Evolutionary conservation across 2,888 invertebrate genomes (phyloP).

Genomic region (Pyrrhosoma nymphula): DNA sequence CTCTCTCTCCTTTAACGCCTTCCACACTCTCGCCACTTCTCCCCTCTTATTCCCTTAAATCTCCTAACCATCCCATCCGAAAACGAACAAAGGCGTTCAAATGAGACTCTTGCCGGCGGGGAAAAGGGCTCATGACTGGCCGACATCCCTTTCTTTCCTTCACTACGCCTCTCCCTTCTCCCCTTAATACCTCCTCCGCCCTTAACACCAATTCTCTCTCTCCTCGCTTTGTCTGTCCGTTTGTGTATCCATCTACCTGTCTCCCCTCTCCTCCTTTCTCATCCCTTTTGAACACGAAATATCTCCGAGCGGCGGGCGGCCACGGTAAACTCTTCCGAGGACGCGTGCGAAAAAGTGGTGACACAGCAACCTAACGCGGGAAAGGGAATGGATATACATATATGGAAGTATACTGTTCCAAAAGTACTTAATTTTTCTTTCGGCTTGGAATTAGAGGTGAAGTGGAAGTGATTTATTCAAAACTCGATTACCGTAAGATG

Average conservation of each 20-base stretch:
- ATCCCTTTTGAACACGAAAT: background rate
- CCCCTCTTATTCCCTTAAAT: slow-evolving; percentile 9
- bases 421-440: background rate
- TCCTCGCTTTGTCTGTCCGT: background rate
- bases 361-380: background rate
- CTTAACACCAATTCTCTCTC: no score
- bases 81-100: slow-evolving; percentile 42
- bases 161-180: no score
- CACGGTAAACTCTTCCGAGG: background rate
- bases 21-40: background rate
- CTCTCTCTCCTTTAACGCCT: background rate
- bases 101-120: slow-evolving; percentile 7
- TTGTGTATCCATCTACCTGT: background rate
- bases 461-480: no score
- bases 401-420: background rate
- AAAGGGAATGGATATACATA: background rate
- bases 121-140: background rate
- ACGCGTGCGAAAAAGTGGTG: background rate
- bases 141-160: background rate
- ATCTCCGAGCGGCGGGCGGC: background rate
- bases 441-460: background rate
- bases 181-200: background rate
- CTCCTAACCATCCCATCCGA: slow-evolving; percentile 17
- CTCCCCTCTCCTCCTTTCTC: background rate
- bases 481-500: no score